Base-by-base conservation (phyloP, 2,797 vertebrate species). In the Diceros bicornis region DNA sequence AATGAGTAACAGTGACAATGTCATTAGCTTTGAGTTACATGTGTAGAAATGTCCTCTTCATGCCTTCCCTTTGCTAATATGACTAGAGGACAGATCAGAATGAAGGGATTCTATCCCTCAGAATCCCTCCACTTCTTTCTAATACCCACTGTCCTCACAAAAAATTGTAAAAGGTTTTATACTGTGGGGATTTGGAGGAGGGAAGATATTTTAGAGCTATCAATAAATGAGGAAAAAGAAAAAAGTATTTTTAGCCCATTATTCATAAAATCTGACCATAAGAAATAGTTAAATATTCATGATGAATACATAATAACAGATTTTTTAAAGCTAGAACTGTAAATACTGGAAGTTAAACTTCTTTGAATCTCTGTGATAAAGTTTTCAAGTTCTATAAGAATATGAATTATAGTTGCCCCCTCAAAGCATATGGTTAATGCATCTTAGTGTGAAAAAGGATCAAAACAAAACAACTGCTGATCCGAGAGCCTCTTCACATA, bases 51-150 rank as follows among this genome's bases (percentile, higher is more conserved):
- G 5, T 34, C 69, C 32, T 18, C 77, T 7, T 13, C 9, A 1
- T 34, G 6, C 44, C 14, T 10, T 78, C 23, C 47, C 83, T 89
- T 21, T 34, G 71, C 57, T 66, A 0, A 50, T 1, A 0, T 1
- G 37, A 29, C 37, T 41, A 11, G n/a, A 62, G 32, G 47, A 72
- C 41, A 90, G 18, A 29, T 4, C 3, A 29, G 77, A 61, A 34
- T 18, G 7, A 1, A n/a, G 1, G 32, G 7, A 0, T 47, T 0
- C 77, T 71, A 0, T 20, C 59, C 69, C 37, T 87, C 61, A 4
- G 62, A 4, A 25, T 37, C 57, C 78, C 47, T 68, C 34, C 32
- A 1, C 25, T 44, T 68, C 59, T 34, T 20, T 47, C 25, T 61
- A 32, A 12, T 34, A 21, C 50, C 55, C 18, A 27, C 57, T 18